Base-by-base conservation (phyloP, 2,888 invertebrate species). In the Miltochrista miniata region DNA sequence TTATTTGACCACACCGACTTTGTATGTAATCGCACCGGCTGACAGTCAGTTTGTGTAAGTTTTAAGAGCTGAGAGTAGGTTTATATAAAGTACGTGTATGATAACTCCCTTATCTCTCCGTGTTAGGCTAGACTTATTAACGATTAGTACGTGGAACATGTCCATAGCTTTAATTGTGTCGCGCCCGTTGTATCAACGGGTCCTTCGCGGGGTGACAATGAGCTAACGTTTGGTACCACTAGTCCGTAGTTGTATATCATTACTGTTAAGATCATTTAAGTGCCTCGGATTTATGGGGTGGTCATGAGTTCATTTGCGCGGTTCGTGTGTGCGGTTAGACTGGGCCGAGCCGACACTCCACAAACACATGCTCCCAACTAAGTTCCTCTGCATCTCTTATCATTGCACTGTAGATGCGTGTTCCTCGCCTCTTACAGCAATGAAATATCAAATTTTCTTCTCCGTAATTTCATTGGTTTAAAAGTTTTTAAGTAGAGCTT, bases 121-220 rank as follows among this genome's bases (percentile, higher is more conserved):
- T 86, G 87, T 87, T 90, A 89, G 88, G 86, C 78, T 90, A 89
- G 85, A 76, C 71, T 78, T 80, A 81, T 73, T 81, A 83, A 81
- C 75, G 71, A 76, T 83, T 89, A 87, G 87, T 85, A 85, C 70
- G 87, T 88, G 85, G 88, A 85, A 88, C 85, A 87, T 89, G 90
- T 90, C 90, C 90, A 91, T 91, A 91, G 91, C 90, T 90, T 91
- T 90, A 90, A 90, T 83, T 82, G 87, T 87, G 85, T 86, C 87
- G 81, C 83, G 73, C 78, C 88, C 87, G 90, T 90, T 88, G 90
- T 89, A 90, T 90, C 89, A 89, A 89, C 84, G 90, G 89, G 85
- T 81, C 85, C 82, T 74, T 79, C 72, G 75, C 81, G 80, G 84
- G 82, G 75, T 74, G 83, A 82, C 83, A 76, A 79, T 74, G 85